phyloP scores from a whole-genome alignment of 1,140 invertebrate species.

The Dolichoris vasculosae region DNA sequence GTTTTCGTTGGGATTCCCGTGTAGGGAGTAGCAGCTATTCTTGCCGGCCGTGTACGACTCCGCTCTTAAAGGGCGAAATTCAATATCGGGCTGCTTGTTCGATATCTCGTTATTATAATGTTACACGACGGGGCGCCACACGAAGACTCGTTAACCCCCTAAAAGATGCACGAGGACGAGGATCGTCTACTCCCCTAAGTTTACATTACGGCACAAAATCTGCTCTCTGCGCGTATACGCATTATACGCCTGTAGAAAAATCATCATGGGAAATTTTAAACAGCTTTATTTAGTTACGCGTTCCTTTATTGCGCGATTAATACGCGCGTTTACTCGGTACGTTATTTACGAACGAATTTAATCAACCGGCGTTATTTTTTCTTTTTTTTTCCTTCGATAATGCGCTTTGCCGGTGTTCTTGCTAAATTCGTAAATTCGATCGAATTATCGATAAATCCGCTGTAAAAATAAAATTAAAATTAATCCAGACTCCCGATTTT shows the following conservation, averaged over 20 bases:
- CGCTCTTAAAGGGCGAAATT: slow-evolving; percentile 67
- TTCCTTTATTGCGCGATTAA: slow-evolving; percentile 34
- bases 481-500: no score
- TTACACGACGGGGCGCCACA: slow-evolving; percentile 47
- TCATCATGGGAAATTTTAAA: slow-evolving; percentile 3
- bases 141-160: slow-evolving; percentile 64
- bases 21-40: slow-evolving; percentile 19
- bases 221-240: neutral
- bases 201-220: slow-evolving; percentile 34
- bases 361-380: neutral
- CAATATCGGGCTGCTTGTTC: slow-evolving; percentile 64
- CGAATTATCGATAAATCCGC: no score
- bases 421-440: no score
- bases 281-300: slow-evolving; percentile 49
- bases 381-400: no score
- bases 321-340: no score
- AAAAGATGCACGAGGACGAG: slow-evolving; percentile 1
- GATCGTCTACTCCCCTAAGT: neutral
- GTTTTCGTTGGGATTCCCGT: slow-evolving; percentile 17
- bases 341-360: no score
- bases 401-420: no score
- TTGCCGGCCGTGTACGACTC: slow-evolving; percentile 6
- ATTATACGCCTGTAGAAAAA: neutral
- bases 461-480: no score
- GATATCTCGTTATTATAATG: slow-evolving; percentile 69